phyloP scores from a whole-genome alignment of 1,140 invertebrate species.

The Tetranychus urticae region DNA sequence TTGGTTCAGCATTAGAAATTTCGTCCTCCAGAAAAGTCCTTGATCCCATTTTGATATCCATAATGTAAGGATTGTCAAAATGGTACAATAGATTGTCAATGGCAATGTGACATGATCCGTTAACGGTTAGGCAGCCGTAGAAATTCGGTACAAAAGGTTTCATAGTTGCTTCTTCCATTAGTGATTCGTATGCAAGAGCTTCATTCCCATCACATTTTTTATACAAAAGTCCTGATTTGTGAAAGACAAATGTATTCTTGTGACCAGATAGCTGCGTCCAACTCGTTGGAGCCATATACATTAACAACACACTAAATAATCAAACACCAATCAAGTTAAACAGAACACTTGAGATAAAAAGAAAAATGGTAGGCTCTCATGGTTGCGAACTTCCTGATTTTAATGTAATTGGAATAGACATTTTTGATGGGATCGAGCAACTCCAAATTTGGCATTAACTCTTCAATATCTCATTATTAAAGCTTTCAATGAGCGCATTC shows the following conservation, averaged over 20 bases:
- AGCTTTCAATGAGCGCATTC: no score
- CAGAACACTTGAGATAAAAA: no score
- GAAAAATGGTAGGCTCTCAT: no score
- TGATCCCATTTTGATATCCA: constrained; percentile 90
- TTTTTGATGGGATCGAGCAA: no score
- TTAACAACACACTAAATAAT: no score
- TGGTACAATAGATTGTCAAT: constrained; percentile 72
- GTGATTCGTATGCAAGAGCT: constrained; percentile 45
- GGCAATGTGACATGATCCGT: constrained; percentile 60
- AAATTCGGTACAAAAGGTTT: constrained; percentile 76
- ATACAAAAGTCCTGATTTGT: constrained; percentile 76
- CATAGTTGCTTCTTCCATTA: constrained; percentile 45
- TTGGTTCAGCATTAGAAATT: no score
- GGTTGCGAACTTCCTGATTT: no score
- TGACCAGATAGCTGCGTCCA: constrained; percentile 88
- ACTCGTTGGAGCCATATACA: no score
- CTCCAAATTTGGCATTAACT: no score
- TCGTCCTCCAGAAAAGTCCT: constrained; percentile 29
- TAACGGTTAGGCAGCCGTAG: constrained; percentile 47
- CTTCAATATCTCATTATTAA: no score
- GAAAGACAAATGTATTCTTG: constrained; percentile 57
- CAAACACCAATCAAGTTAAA: no score
- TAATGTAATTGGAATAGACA: no score
- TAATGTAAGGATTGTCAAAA: constrained; percentile 66
- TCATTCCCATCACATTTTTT: constrained; percentile 44